These are phyloP conservation scores for Tenualosa ilisha DNA, from an alignment of 2,797 vertebrate genomes.

Conservation along the genomic window DNA sequence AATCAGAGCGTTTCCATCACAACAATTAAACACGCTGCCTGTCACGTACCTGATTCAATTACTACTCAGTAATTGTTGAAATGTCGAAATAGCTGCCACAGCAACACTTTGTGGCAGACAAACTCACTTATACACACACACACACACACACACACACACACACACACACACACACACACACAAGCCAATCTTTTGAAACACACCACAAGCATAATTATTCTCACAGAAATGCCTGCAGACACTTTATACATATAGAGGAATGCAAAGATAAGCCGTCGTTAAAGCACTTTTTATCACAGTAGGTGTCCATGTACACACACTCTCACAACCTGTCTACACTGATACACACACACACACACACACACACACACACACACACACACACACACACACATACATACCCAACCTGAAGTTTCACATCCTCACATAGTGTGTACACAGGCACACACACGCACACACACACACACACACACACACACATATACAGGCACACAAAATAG, in stretches of 20 bases:
- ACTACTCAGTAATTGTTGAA: slow-evolving; percentile 66
- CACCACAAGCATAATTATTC: slow-evolving; percentile 27
- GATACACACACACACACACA: neutral
- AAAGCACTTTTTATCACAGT: slow-evolving; percentile 13
- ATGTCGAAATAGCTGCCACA: slow-evolving; percentile 36
- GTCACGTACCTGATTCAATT: slow-evolving; percentile 65
- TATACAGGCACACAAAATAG: slow-evolving; percentile 32
- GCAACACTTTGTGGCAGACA: neutral
- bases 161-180: slow-evolving; percentile 41
- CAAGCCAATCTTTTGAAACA: slow-evolving; percentile 28
- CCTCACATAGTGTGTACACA: neutral
- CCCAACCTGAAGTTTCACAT: neutral
- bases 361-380: neutral
- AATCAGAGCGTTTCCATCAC: slow-evolving; percentile 62
- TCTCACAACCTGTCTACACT: slow-evolving; percentile 30
- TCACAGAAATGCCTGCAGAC: slow-evolving; percentile 13
- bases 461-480: slow-evolving; percentile 47
- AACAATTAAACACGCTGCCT: slow-evolving; percentile 58
- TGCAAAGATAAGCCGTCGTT: neutral
- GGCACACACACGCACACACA: neutral
- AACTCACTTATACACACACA: slow-evolving; percentile 33
- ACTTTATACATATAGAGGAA: slow-evolving; percentile 16
- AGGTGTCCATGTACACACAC: slow-evolving; percentile 5
- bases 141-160: slow-evolving; percentile 38
- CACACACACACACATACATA: neutral